Evolutionary conservation across 35 echinoderm and acorn worm genomes (phyloP).

Genomic region (Amphiura filiformis): DNA sequence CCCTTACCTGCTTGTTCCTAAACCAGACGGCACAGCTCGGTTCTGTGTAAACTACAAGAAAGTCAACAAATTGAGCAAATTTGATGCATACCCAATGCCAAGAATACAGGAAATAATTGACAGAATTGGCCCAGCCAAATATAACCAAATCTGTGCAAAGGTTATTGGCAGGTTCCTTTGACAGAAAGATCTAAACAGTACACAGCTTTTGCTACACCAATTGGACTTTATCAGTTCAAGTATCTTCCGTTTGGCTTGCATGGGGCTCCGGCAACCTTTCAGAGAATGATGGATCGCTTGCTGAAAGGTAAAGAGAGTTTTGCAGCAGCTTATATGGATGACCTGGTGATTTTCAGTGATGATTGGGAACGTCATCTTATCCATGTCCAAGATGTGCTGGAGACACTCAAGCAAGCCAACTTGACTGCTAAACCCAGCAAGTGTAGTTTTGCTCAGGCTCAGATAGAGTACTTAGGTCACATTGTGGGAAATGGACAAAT

Average conservation of each 20-base stretch:
- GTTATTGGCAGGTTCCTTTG: constrained; percentile 50
- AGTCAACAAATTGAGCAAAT: constrained; percentile 47
- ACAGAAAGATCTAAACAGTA: neutral
- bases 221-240: constrained; percentile 43
- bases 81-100: constrained; percentile 64
- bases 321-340: constrained; percentile 32
- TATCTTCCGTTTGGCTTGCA: constrained; percentile 45
- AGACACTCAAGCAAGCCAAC: constrained; percentile 19
- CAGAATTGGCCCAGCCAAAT: constrained; percentile 23
- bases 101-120: constrained; percentile 53
- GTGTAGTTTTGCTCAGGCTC: constrained; percentile 17
- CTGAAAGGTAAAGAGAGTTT: constrained; percentile 19
- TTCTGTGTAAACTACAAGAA: constrained; percentile 30
- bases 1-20: constrained; percentile 15
- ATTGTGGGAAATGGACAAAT: constrained; percentile 24
- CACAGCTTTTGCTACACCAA: constrained; percentile 36
- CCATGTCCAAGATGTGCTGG: neutral
- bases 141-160: constrained; percentile 41
- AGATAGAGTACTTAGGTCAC: constrained; percentile 57
- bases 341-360: constrained; percentile 41
- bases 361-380: constrained; percentile 31
- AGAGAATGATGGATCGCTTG: constrained; percentile 34
- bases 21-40: constrained; percentile 14
- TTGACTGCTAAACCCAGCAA: constrained; percentile 39
- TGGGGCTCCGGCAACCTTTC: constrained; percentile 48